Evolutionary conservation across 1,140 invertebrate genomes (phyloP).

Genomic region (Musca vetustissima): DNA sequence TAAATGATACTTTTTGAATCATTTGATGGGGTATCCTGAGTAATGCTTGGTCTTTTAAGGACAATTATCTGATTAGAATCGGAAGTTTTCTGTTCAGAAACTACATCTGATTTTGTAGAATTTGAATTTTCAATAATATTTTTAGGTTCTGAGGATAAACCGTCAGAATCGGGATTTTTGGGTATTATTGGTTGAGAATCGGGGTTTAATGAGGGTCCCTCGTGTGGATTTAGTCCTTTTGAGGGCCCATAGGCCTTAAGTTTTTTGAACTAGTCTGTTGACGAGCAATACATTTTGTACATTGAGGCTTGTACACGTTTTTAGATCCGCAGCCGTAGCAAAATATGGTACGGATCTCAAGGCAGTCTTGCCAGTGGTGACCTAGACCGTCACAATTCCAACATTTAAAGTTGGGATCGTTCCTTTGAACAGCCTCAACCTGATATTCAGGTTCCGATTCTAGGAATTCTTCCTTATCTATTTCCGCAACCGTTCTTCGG

Average conservation of each 20-base stretch:
- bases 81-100: neutral
- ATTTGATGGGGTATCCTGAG: neutral
- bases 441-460: neutral
- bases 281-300: no score
- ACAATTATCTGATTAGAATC: neutral
- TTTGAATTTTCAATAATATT: neutral
- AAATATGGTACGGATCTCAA: conserved; percentile 11
- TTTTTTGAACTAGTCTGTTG: conserved; percentile 26
- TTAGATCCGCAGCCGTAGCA: conserved; percentile 26
- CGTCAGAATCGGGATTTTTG: neutral
- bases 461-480: neutral
- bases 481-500: conserved; percentile 1
- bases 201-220: neutral
- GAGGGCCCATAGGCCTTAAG: neutral
- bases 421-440: neutral
- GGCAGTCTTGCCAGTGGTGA: conserved; percentile 16
- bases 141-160: neutral
- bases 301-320: conserved; percentile 27
- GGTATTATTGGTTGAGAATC: neutral
- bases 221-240: neutral
- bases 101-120: neutral
- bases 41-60: neutral
- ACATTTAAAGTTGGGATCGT: neutral
- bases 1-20: neutral
- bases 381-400: conserved; percentile 5